A percentile compares a stretch with the other conserved stretches of the same genome.
These are phyloP conservation scores for Sebastes wilsoni DNA, from an alignment of 2,797 vertebrate genomes.

Conservation along the genomic window DNA sequence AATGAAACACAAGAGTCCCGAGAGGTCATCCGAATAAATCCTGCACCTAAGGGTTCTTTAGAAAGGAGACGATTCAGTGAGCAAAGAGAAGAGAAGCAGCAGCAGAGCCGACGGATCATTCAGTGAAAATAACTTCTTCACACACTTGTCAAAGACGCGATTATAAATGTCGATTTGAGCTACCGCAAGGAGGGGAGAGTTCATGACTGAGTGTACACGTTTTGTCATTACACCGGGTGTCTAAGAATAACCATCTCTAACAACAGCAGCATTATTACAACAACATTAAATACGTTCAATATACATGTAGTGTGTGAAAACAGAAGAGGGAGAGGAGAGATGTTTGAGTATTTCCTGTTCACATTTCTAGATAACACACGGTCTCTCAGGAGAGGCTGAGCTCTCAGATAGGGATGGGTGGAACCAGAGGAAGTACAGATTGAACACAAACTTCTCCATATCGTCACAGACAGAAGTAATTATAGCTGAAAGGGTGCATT, in stretches of 20 bases:
- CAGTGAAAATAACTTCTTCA: background rate
- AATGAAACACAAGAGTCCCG: background rate
- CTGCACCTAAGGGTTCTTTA: background rate
- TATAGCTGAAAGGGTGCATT: background rate
- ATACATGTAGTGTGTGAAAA: background rate
- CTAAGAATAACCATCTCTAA: background rate
- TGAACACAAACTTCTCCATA: constrained; percentile 20
- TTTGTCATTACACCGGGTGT: background rate
- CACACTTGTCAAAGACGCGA: background rate
- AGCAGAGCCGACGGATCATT: constrained; percentile 3
- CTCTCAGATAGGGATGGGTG: constrained; percentile 44
- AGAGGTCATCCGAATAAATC: constrained; percentile 3
- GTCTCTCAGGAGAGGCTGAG: constrained; percentile 36
- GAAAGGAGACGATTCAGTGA: background rate
- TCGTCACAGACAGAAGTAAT: constrained; percentile 4
- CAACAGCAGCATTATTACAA: background rate
- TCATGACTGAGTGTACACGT: background rate
- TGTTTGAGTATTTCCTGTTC: constrained; percentile 69
- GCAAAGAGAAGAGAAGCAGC: background rate
- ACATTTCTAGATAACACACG: constrained; percentile 37
- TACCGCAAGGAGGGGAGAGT: background rate
- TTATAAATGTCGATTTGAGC: background rate
- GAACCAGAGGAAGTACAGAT: constrained; percentile 45
- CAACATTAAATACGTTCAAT: background rate
- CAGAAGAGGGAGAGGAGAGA: background rate